Conservation (phyloP, 2,888 invertebrate genomes). For the Hirtodrosophila alboralis region DNA sequence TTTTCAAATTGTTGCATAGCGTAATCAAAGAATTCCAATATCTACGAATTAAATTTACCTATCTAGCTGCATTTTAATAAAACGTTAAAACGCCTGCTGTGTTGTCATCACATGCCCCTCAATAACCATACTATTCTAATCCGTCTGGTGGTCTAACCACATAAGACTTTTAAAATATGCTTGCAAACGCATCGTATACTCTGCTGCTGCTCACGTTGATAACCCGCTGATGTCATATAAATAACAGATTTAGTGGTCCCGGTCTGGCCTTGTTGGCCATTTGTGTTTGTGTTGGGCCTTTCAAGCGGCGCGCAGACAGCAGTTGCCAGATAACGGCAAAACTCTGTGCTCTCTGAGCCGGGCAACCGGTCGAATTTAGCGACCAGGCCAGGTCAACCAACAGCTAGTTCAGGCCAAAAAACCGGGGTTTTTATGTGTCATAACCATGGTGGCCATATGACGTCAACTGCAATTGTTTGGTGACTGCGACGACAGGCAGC, state of each 20-base stretch:
- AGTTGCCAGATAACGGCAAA: constrained; percentile 49
- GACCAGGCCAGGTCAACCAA: constrained; percentile 18
- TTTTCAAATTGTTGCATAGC: too few relatives aligned
- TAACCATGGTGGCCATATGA: constrained; percentile 40
- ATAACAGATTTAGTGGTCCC: constrained; percentile 74
- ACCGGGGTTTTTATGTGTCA: constrained; percentile 71
- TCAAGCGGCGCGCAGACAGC: constrained; percentile 31
- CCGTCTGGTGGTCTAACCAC: constrained; percentile 1
- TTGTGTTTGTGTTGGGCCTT: constrained; percentile 66
- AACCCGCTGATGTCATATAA: constrained; percentile 69
- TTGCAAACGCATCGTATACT: constrained; percentile 24
- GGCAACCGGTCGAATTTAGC: constrained; percentile 12
- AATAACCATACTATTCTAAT: constrained; percentile 5
- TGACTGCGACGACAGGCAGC: constrained; percentile 15
- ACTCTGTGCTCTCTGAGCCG: constrained; percentile 41
- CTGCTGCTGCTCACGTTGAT: constrained; percentile 36
- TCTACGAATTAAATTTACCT: too few relatives aligned
- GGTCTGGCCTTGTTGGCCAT: constrained; percentile 40
- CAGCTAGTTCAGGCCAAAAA: too few relatives aligned
- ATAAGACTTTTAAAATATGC: constrained; percentile 46
- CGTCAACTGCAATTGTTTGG: constrained; percentile 47
- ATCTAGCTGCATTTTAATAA: too few relatives aligned
- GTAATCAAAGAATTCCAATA: too few relatives aligned
- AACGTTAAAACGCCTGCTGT: too few relatives aligned
- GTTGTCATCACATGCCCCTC: constrained; percentile 1